Conservation (phyloP, 1,140 invertebrate genomes). For the Caenorhabditis inopinata region DNA sequence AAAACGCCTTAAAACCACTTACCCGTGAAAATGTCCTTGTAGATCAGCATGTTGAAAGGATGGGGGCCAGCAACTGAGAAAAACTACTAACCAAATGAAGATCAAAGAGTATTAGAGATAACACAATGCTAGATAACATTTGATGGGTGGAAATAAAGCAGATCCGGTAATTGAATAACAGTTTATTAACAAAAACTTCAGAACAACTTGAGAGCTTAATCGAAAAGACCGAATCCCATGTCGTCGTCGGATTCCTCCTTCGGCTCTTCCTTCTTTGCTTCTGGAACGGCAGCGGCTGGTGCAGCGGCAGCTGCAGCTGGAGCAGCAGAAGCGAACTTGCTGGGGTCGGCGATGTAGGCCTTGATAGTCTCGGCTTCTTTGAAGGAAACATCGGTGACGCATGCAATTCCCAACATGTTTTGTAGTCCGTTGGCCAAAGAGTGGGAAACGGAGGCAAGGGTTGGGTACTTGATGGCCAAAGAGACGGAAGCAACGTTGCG, state of each 20-base stretch:
- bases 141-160: background rate
- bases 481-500: constrained; percentile 90
- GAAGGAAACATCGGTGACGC: constrained; percentile 90
- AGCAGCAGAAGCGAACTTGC: constrained; percentile 68
- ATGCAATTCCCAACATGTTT: constrained; percentile 91
- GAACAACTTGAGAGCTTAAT: constrained; percentile 63
- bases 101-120: background rate
- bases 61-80: constrained; percentile 48
- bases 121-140: background rate
- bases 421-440: constrained; percentile 96
- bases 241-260: constrained; percentile 68
- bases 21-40: constrained; percentile 90
- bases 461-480: constrained; percentile 90
- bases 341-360: constrained; percentile 68
- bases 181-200: constrained; percentile 38
- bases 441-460: constrained; percentile 91
- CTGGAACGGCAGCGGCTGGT: constrained; percentile 58
- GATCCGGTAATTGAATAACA: constrained; percentile 37
- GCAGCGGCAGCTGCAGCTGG: constrained; percentile 62
- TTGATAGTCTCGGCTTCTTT: constrained; percentile 83
- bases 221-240: constrained; percentile 70
- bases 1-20: constrained; percentile 65
- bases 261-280: constrained; percentile 66
- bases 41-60: constrained; percentile 80
- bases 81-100: background rate